phyloP scores from a whole-genome alignment of 2,888 invertebrate species.

The Scaptomyza caliginosa region DNA sequence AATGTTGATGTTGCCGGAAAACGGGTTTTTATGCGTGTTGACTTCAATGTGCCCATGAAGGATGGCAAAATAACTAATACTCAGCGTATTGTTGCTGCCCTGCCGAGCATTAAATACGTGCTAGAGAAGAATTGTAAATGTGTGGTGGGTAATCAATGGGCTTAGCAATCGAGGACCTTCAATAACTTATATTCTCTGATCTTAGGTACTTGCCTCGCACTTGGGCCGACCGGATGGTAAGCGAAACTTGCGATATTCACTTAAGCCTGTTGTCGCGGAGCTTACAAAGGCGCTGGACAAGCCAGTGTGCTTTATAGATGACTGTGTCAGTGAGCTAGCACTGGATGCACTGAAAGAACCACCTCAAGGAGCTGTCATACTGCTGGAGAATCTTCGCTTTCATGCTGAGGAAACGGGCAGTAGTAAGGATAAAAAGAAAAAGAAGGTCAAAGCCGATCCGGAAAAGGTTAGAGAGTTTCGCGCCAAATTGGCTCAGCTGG shows the following conservation, averaged over 20 bases:
- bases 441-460: conserved; percentile 95
- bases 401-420: conserved; percentile 99
- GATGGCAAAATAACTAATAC: conserved; percentile 98
- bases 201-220: conserved; percentile 94
- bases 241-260: conserved; percentile 92
- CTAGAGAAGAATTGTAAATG: conserved; percentile 96
- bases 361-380: conserved; percentile 92
- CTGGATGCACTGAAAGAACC: conserved; percentile 95
- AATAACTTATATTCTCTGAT: neutral
- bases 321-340: conserved; percentile 96
- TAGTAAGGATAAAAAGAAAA: conserved; percentile 93
- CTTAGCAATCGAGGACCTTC: neutral
- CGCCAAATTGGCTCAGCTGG: conserved; percentile 94
- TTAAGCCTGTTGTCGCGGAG: conserved; percentile 96
- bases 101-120: conserved; percentile 96
- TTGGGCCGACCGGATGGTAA: conserved; percentile 98
- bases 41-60: conserved; percentile 99
- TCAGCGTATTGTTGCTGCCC: conserved; percentile 97
- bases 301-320: conserved; percentile 90
- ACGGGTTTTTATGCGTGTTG: conserved; percentile 98
- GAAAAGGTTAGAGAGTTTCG: conserved; percentile 92
- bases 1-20: conserved; percentile 93
- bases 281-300: conserved; percentile 90
- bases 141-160: conserved; percentile 84
- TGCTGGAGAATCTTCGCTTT: conserved; percentile 97